Evolutionary conservation across 1,140 invertebrate genomes (phyloP).

Genomic region (Melipona quadrifasciata): DNA sequence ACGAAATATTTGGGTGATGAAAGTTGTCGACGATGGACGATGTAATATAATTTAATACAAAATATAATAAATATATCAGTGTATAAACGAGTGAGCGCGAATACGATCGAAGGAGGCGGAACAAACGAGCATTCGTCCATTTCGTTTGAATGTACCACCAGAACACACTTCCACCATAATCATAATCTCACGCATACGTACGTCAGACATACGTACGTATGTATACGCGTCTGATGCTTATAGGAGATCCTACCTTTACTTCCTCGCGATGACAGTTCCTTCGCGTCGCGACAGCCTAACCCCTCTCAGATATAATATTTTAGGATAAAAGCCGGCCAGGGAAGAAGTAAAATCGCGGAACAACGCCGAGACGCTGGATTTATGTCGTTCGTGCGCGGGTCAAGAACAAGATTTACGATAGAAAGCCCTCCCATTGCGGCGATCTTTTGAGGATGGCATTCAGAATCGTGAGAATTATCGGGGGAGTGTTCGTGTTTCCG

Average conservation of each 20-base stretch:
- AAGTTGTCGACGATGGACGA: too few species aligned
- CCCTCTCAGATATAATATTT: constrained; percentile 44
- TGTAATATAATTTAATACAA: too few species aligned
- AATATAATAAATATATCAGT: too few species aligned
- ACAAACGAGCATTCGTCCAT: too few species aligned
- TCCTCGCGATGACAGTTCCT: background rate
- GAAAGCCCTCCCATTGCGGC: background rate
- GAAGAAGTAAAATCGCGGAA: constrained; percentile 40
- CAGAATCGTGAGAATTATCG: constrained; percentile 35
- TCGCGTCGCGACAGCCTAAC: background rate
- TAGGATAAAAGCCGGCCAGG: constrained; percentile 39
- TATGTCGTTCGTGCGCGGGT: constrained; percentile 24
- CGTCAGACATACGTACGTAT: too few species aligned
- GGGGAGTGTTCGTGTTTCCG: background rate
- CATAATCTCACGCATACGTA: background rate
- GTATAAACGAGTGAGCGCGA: too few species aligned
- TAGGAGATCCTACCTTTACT: background rate
- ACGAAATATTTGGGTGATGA: too few species aligned
- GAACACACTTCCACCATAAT: background rate
- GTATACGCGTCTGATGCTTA: background rate
- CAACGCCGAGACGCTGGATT: constrained; percentile 20
- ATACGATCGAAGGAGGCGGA: too few species aligned
- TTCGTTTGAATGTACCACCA: background rate
- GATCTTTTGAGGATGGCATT: constrained; percentile 28
- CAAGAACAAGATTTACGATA: constrained; percentile 52